Percentiles rank a stretch among this genome's conserved stretches.
Conservation (phyloP, 2,888 invertebrate species). For the Mylabris sibirica region DNA sequence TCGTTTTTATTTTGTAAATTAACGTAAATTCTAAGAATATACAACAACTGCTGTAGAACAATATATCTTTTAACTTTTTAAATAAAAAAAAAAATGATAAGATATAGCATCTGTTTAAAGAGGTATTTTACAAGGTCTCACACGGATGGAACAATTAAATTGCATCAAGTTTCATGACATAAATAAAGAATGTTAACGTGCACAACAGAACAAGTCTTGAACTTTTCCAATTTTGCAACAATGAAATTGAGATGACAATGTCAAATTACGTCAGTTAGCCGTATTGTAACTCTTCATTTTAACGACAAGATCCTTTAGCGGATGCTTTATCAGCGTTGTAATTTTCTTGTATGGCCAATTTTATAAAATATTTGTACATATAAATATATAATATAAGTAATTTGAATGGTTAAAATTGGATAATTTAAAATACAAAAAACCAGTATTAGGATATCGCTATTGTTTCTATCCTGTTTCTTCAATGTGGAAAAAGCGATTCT, state of each 20-base stretch:
- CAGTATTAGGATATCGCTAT: conserved; percentile 29
- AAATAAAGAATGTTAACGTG: background rate
- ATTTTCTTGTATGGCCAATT: conserved; percentile 16
- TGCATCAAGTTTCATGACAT: conserved; percentile 11
- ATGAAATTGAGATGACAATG: background rate
- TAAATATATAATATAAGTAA: conserved; percentile 22
- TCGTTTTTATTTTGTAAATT: conserved; percentile 21
- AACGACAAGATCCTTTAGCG: background rate
- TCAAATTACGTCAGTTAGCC: background rate
- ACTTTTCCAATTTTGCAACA: conserved; percentile 13
- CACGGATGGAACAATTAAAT: conserved; percentile 4
- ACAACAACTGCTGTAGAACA: conserved; percentile 36
- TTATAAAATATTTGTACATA: conserved; percentile 25
- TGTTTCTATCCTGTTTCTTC: background rate
- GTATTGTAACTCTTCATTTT: background rate
- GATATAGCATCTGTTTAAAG: conserved; percentile 5
- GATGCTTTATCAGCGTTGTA: conserved; percentile 11
- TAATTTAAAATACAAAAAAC: conserved; percentile 8
- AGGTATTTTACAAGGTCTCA: background rate
- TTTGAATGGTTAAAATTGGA: conserved; percentile 22
- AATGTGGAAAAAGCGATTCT: conserved; percentile 36
- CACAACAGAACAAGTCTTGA: conserved; percentile 1
- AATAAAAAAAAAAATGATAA: background rate
- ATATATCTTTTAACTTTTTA: conserved; percentile 17
- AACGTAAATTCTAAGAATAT: background rate